A percentile compares a stretch with the other conserved stretches of the same genome.
These are phyloP conservation scores for Asarcornis scutulata DNA, from an alignment of 2,113 vertebrate species.

Conservation along the genomic window DNA sequence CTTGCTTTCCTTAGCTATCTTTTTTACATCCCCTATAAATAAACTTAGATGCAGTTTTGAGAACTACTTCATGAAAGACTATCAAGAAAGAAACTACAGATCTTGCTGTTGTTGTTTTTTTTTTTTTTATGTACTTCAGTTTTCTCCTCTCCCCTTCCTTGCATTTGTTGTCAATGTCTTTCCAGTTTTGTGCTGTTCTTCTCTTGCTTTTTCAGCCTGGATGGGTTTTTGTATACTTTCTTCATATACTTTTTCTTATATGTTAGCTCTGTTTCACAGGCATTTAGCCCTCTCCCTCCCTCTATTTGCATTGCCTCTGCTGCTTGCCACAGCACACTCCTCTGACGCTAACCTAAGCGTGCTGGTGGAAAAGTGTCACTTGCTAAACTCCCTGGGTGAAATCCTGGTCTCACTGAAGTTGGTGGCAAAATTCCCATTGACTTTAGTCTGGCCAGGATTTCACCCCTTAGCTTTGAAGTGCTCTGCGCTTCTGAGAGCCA, in stretches of 20 bases:
- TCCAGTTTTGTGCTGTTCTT: neutral
- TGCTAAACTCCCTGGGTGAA: neutral
- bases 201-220: neutral
- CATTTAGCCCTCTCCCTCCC: neutral
- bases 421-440: conserved; percentile 46
- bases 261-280: neutral
- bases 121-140: neutral
- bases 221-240: neutral
- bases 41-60: neutral
- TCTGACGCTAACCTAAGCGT: neutral
- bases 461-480: conserved; percentile 42
- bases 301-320: neutral
- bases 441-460: conserved; percentile 24
- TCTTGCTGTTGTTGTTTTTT: neutral
- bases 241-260: neutral
- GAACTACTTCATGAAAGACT: neutral
- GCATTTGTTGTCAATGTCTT: neutral
- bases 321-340: neutral
- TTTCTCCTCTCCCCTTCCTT: neutral
- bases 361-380: conserved; percentile 1
- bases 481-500: conserved; percentile 39
- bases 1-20: neutral
- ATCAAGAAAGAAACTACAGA: neutral
- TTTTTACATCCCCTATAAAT: neutral
- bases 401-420: neutral